These are phyloP conservation scores for Mythimna impura DNA, from an alignment of 2,888 invertebrate species.

Conservation along the genomic window DNA sequence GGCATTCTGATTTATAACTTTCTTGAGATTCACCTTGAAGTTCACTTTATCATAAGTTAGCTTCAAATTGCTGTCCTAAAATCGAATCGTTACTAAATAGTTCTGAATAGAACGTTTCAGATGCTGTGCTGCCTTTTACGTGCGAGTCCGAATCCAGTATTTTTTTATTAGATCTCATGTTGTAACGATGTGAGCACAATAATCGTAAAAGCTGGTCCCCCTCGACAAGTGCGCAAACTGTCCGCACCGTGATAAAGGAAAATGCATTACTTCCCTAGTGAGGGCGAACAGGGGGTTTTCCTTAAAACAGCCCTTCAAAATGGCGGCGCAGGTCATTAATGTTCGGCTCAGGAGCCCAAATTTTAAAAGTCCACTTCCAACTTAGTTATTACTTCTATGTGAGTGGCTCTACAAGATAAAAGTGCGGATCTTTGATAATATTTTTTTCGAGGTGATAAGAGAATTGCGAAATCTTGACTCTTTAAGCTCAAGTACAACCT, in stretches of 20 bases:
- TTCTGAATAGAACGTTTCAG: conserved; percentile 32
- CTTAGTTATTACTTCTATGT: conserved; percentile 76
- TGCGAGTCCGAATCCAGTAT: conserved; percentile 75
- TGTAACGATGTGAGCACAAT: conserved; percentile 85
- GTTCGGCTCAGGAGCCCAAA: conserved; percentile 82
- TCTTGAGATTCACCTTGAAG: conserved; percentile 5
- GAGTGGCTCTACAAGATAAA: conserved; percentile 69
- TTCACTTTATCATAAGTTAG: conserved; percentile 16
- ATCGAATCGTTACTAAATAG: conserved; percentile 39
- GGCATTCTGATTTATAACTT: conserved; percentile 9
- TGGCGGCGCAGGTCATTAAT: conserved; percentile 86
- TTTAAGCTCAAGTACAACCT: conserved; percentile 18
- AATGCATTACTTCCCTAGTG: conserved; percentile 88
- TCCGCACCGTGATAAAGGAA: conserved; percentile 88
- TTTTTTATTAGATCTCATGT: conserved; percentile 82
- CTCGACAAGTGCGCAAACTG: conserved; percentile 85
- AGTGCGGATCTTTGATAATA: conserved; percentile 46
- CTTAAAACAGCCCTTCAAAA: conserved; percentile 85
- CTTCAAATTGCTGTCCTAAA: conserved; percentile 38
- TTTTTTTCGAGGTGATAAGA: conserved; percentile 39
- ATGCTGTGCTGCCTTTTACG: conserved; percentile 68
- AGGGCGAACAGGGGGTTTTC: conserved; percentile 80
- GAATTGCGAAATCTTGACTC: conserved; percentile 15
- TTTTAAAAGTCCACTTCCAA: conserved; percentile 84
- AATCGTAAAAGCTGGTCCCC: conserved; percentile 88